Base-by-base conservation (phyloP, 2,888 invertebrate genomes). In the Agriopis leucophaearia region DNA sequence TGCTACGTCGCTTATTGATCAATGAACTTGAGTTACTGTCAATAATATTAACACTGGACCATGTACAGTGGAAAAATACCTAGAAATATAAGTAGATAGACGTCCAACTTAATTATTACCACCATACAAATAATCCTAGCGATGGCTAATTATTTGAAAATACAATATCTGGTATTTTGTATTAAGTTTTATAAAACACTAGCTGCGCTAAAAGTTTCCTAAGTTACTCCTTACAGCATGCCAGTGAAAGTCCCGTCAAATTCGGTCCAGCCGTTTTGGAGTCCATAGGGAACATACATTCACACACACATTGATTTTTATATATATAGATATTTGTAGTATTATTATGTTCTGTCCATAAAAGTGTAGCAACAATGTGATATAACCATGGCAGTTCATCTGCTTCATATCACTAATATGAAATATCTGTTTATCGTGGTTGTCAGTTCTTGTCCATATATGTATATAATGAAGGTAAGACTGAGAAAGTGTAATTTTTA, bases 401-500 rank as follows among this genome's bases (percentile, higher is more conserved):
- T 47, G 27, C 50, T 61, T 48, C 27, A 65, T 58, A 59, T 62
- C 57, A 58, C 9, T 42, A 44, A 18, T 59, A 66, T 61, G 71
- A 64, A 69, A n/a, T 66, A 62, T 56, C 47, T 45, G 59, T 15
- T 52, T 52, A 57, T 35, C 55, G 52, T 70, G 64, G 59, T 69
- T 54, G 61, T 69, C 73, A 68, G 72, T 74, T 66, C 76, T 78
- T 83, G 91, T 90, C 89, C 90, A 89, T 90, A 89, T 90, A 88
- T 92, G 91, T 92, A 91, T 81, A 90, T 91, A 89, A 87, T 80
- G 84, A 87, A 89, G 84, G 90, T 87, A 93, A 93, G 92, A 92
- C 91, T 92, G 92, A 89, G 72, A 76, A 76, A 78, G 78, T 80
- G 79, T 73, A 65, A 73, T 71, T 76, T 65, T 75, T 77, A 71